Evolutionary conservation across 2,113 vertebrate genomes (phyloP), one percentile per base, ranked within the genome.

Genomic region (Taxidea taxus): DNA sequence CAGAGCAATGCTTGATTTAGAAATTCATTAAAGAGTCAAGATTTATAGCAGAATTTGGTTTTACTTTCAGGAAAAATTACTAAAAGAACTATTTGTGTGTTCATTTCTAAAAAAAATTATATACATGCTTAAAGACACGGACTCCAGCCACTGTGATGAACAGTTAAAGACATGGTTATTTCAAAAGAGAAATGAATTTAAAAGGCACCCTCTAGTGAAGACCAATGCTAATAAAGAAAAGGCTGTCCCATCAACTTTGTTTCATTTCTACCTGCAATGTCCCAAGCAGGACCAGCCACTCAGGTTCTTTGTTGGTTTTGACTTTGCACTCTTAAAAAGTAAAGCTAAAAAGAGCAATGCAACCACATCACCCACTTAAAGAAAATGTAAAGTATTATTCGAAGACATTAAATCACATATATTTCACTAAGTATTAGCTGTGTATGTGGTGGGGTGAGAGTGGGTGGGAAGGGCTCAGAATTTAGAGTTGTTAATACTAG

Each of bases 291-390:
- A 39, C 78, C 58, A 75, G 64, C 75, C 88, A 84, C 20, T 75
- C 14, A 15, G 72, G 58, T 66, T 77, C 83, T 51, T 86, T 88
- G 54, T 86, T 93, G 72, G 68, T 87, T 97, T 96, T 96, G 78
- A 89, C 74, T 95, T 95, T 93, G 85, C 77, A 94, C 86, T 97
- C 88, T 93, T 85, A 90, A 96, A 95, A 95, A 97, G 87, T 96
- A 96, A 96, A 96, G 90, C 95, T 98, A 81, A 90, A 95, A 87
- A 94, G 34, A 98, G 82, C 96, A 98, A 96, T 95, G 84, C 4
- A 23, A 66, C n/a, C 44, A 72, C 0, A 72, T 47, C 27, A 93
- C 56, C 56, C 58, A 29, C 62, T 70, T 93, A 92, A 87, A 86
- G 82, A 86, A 97, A 97, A 49, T 64, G 47, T 72, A 47, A 92